A percentile compares a stretch with the other conserved stretches of the same genome.
Conservation (phyloP, 2,797 vertebrate genomes). For the Fundulus diaphanus region DNA sequence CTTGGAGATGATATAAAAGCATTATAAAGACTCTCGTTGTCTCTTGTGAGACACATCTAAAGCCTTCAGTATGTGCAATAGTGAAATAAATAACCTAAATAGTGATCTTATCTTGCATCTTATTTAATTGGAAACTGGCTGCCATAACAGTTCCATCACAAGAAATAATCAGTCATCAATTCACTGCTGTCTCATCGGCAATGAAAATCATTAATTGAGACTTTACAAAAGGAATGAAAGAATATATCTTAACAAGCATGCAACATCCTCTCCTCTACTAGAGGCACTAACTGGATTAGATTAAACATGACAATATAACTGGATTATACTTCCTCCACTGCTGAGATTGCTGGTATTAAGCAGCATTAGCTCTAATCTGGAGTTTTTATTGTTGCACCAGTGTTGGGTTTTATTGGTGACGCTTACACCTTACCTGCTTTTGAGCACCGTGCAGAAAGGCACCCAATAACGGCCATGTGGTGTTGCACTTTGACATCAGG, state of each 20-base stretch:
- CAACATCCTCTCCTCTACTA: conserved; percentile 18
- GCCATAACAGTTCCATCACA: neutral
- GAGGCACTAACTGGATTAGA: conserved; percentile 7
- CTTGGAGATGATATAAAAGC: neutral
- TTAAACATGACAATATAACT: conserved; percentile 40
- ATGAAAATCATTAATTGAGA: conserved; percentile 22
- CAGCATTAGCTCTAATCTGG: conserved; percentile 76
- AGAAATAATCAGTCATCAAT: conserved; percentile 14
- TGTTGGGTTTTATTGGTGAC: conserved; percentile 23
- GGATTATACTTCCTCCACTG: conserved; percentile 75
- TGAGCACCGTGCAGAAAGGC: neutral
- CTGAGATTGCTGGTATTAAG: conserved; percentile 69
- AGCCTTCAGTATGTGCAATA: neutral
- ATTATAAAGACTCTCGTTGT: neutral
- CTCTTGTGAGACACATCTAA: neutral
- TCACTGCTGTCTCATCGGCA: conserved; percentile 15
- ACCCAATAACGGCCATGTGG: neutral
- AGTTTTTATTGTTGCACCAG: conserved; percentile 33
- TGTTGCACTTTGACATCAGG: conserved; percentile 16
- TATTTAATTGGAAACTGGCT: neutral
- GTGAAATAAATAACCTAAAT: too few relatives aligned
- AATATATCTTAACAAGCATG: conserved; percentile 45
- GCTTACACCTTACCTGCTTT: conserved; percentile 30
- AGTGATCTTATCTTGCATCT: too few relatives aligned
- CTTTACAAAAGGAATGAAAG: conserved; percentile 19